A percentile compares a stretch with the other conserved stretches of the same genome.
Evolutionary conservation across 2,797 vertebrate species (phyloP).

Genomic region (Alosa sapidissima): DNA sequence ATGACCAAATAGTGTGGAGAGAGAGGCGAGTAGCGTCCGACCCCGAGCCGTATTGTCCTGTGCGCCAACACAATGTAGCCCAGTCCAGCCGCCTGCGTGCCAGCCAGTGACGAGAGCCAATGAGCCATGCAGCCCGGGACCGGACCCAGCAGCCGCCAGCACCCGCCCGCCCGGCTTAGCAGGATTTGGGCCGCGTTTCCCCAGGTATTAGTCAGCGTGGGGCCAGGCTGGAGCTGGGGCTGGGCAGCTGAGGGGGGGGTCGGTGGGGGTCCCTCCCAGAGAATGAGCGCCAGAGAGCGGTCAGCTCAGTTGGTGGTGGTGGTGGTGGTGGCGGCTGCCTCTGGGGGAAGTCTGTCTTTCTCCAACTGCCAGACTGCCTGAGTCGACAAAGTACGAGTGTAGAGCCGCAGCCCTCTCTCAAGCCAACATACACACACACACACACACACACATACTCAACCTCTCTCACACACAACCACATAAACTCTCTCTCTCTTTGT

Average conservation of each 20-base stretch:
- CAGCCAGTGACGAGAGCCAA: constrained; percentile 45
- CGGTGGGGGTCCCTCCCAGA: not conserved
- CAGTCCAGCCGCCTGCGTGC: not conserved
- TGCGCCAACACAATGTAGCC: constrained; percentile 31
- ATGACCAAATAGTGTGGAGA: no score
- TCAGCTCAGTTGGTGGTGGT: not conserved
- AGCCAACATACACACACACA: constrained; percentile 31
- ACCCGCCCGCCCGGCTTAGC: constrained; percentile 26
- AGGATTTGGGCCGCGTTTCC: constrained; percentile 55
- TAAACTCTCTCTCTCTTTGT: not conserved
- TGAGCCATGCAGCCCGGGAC: constrained; percentile 41
- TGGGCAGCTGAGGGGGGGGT: not conserved
- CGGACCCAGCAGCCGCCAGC: constrained; percentile 4
- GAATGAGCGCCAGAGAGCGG: not conserved
- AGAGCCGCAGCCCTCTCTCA: not conserved
- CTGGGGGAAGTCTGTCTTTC: not conserved
- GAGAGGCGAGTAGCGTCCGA: not conserved
- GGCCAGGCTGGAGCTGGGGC: not conserved
- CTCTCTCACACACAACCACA: not conserved
- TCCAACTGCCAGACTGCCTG: constrained; percentile 39
- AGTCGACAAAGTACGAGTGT: constrained; percentile 20
- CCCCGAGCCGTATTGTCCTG: constrained; percentile 42
- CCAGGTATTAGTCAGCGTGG: constrained; percentile 40
- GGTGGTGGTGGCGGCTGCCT: not conserved
- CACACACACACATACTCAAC: not conserved